A percentile compares a stretch with the other conserved stretches of the same genome.
phyloP scores from a whole-genome alignment of 2,113 vertebrate species.

The Pollimyrus isidori region DNA sequence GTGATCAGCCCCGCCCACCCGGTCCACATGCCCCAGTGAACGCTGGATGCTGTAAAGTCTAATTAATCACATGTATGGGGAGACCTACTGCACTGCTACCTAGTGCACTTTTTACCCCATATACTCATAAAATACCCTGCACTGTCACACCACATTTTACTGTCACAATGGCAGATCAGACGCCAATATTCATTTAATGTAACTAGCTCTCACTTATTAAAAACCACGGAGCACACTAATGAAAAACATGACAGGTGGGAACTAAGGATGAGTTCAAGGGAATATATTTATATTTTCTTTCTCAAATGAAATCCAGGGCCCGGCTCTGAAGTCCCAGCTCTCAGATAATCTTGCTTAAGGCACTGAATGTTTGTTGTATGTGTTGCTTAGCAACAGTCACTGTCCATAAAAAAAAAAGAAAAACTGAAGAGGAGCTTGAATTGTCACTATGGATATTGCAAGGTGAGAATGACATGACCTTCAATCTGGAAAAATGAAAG shows the following conservation, averaged over 20 bases:
- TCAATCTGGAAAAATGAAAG: background rate
- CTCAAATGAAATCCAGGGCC: slow-evolving; percentile 13
- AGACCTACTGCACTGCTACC: background rate
- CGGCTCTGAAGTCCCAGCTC: background rate
- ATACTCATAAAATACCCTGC: background rate
- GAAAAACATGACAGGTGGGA: background rate
- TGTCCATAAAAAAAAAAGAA: slow-evolving; percentile 21
- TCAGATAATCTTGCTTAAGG: background rate
- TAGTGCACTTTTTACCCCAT: background rate
- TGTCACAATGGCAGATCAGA: background rate
- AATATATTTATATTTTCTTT: slow-evolving; percentile 17
- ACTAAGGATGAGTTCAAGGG: background rate
- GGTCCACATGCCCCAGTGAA: background rate
- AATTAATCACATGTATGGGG: background rate
- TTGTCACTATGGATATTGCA: slow-evolving; percentile 29
- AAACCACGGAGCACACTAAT: background rate
- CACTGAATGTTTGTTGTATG: slow-evolving; percentile 18
- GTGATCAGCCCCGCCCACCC: background rate
- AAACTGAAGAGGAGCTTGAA: slow-evolving; percentile 14
- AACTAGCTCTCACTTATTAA: background rate
- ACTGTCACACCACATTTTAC: background rate
- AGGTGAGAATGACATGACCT: background rate
- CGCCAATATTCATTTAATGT: background rate
- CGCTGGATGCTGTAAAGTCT: background rate
- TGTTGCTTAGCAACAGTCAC: slow-evolving; percentile 16